Evolutionary conservation across 2,888 invertebrate genomes (phyloP), one percentile per base, ranked within the genome.

Genomic region (Stomorhina lunata): DNA sequence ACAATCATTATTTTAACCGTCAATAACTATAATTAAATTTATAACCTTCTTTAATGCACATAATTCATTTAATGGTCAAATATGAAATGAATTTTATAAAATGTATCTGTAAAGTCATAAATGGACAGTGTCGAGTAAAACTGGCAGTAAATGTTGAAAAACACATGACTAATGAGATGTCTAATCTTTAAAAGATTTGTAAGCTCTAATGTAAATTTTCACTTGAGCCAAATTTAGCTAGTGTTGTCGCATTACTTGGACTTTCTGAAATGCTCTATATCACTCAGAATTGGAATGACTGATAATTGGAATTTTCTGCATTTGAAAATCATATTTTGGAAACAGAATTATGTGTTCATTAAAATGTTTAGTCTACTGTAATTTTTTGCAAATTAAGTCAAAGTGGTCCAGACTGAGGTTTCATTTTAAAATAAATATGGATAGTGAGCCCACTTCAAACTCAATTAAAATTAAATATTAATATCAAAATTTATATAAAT

Each of bases 1-100:
- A 50, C 53, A 12, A 37, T 32, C 29, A 32, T 61, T 61, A 53
- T 73, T 68, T 61, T 25, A 73, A 63, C 66, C 68, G 61, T 73
- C 79, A 73, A 80, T 73, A 80, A 55, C 66, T 61, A 63, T 80
- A 80, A 80, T 80, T 80, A 27, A 59, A 80, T 80, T 80, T 80
- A 73, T 80, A 68, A 27, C 61, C 53, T 34, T 59, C 53, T 55
- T 45, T 37, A 29, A 4, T 63, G 17, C 15, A 63, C 25, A 63
- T 68, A 80, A 73, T 61, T 80, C 40, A 73, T 68, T 73, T 53
- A 34, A 53, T 37, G 66, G 50, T 73, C 68, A 50, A n/a, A 55
- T 17, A 73, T 34, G 53, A 43, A 45, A 61, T 45, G 25, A 27
- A 68, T 43, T 73, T 73, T 27, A 17, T 61, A 29, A n/a, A n/a